These are phyloP conservation scores for Drosophila meridiana DNA, from an alignment of 2,888 invertebrate genomes.

Conservation along the genomic window DNA sequence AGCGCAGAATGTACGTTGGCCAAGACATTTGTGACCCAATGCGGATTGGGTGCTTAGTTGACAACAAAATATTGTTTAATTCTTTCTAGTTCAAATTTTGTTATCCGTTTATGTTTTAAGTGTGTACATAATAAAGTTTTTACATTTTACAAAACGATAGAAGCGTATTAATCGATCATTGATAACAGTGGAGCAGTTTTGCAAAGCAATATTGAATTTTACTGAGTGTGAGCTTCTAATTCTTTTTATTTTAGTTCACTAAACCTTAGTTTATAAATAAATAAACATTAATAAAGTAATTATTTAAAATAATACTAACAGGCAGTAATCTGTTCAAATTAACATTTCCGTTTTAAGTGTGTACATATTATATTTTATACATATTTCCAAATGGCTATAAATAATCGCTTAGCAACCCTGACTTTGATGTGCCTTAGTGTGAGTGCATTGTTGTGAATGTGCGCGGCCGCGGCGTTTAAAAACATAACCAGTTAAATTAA, in stretches of 20 bases:
- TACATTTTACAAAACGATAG: conserved; percentile 19
- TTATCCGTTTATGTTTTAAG: conserved; percentile 24
- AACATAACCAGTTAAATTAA: neutral
- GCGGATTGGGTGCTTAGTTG: conserved; percentile 72
- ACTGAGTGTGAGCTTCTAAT: neutral
- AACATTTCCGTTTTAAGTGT: conserved; percentile 1
- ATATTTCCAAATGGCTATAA: too few species aligned
- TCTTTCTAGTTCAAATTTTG: conserved; percentile 13
- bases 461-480: conserved; percentile 41
- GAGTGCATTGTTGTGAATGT: conserved; percentile 9
- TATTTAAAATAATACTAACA: neutral
- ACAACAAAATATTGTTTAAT: neutral
- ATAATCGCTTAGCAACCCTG: conserved; percentile 4
- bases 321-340: too few species aligned
- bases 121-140: conserved; percentile 60
- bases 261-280: neutral
- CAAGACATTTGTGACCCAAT: conserved; percentile 81
- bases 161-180: conserved; percentile 8
- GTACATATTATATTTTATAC: neutral
- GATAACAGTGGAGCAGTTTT: neutral
- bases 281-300: neutral
- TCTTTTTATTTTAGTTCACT: too few species aligned
- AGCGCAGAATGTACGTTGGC: conserved; percentile 79
- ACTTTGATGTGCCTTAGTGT: conserved; percentile 1
- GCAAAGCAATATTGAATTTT: neutral